These are phyloP conservation scores for Eurystomus glaucurus DNA, from an alignment of 2,797 vertebrate genomes.

Conservation along the genomic window DNA sequence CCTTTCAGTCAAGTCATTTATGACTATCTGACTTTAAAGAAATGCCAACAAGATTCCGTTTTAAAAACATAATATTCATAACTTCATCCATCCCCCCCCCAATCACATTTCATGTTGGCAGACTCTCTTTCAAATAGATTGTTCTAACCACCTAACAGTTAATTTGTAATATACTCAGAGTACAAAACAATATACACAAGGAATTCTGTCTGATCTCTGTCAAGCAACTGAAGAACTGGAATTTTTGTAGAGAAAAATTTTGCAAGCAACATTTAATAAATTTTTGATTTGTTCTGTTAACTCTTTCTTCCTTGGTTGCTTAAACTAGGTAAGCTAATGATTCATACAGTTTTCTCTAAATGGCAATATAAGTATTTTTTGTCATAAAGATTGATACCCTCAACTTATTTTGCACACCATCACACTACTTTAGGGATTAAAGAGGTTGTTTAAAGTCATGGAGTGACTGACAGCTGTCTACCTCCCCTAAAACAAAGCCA, in stretches of 20 bases:
- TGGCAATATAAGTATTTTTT: not conserved
- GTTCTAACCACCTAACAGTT: constrained; percentile 63
- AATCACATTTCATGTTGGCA: not conserved
- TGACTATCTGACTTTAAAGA: constrained; percentile 59
- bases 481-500: fast-evolving
- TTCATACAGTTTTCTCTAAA: not conserved
- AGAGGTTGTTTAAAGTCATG: not conserved
- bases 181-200: constrained; percentile 44
- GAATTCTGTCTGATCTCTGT: not conserved
- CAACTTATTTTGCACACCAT: not conserved
- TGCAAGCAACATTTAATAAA: constrained; percentile 12
- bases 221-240: constrained; percentile 33
- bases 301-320: not conserved
- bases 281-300: constrained; percentile 1
- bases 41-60: constrained; percentile 35
- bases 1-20: constrained; percentile 46
- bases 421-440: not conserved
- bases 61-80: constrained; percentile 44
- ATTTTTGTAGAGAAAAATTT: constrained; percentile 1
- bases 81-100: not conserved
- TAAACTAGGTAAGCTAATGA: not conserved
- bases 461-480: not conserved
- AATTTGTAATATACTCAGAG: constrained; percentile 61
- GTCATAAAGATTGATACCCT: not conserved
- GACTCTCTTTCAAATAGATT: constrained; percentile 34